Evolutionary conservation across 2,888 invertebrate species (phyloP), one percentile per base, ranked within the genome.

Genomic region (Ischnus inquisitorius): DNA sequence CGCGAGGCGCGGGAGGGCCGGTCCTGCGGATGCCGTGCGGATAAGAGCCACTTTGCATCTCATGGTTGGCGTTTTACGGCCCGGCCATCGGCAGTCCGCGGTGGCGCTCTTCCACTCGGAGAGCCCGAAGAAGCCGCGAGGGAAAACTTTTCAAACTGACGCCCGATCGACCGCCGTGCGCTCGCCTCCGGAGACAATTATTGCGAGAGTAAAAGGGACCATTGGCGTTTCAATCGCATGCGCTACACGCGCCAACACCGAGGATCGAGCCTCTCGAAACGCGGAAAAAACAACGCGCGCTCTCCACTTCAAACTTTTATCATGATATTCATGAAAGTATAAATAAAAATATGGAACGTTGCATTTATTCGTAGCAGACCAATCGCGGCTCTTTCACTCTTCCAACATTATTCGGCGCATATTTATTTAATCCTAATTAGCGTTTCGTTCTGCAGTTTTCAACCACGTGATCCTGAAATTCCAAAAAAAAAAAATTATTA

Each of bases 31-130:
- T 57, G 25, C 28, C 14, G 14, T 28, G 57, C 57, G 57, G 57
- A 57, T 57, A 57, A 57, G 28, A 57, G 57, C 25, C 57, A 57
- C 57, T 57, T 57, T 57, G 57, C 57, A 57, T 57, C 57, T 57
- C 57, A 57, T 22, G 57, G 25, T 12, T 57, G 25, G 57, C 57
- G 57, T 28, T 28, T 28, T 25, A 28, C 57, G 25, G 57, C 25
- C 4, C 1, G 14, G 5, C 0, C 25, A 14, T 57, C 57, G 57
- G n/a, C n/a, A 14, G 25, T 25, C 25, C 12, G 28, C 57, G 14
- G 5, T 25, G 28, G 57, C n/a, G 25, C 28, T 57, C 28, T n/a
- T 14, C 14, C 57, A 57, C 25, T 57, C 25, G 5, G 57, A 28
- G 14, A 57, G 10, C 57, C 25, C n/a, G 57, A 57, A 57, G 57